Evolutionary conservation across 2,113 vertebrate genomes (phyloP).

Genomic region (Opisthocomus hoazin): DNA sequence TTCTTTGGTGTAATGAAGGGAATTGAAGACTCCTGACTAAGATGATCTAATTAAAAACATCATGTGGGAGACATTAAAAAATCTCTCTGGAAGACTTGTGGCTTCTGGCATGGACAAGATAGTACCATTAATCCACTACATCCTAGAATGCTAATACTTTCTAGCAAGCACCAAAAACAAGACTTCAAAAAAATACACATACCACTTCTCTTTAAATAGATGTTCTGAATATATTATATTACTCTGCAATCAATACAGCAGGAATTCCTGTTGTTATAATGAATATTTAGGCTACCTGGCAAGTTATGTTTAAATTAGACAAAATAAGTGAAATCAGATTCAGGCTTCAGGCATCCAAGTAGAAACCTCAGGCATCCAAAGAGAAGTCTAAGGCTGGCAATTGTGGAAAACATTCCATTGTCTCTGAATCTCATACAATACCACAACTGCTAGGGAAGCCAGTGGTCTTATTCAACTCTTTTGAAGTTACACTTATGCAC

Average conservation of each 20-base stretch:
- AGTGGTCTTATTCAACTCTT: neutral
- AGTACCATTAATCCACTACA: neutral
- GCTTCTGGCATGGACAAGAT: neutral
- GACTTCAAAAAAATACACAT: neutral
- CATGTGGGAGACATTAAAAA: neutral
- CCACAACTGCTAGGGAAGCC: neutral
- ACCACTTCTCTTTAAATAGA: neutral
- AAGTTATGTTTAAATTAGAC: neutral
- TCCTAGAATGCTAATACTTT: neutral
- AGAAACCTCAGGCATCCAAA: neutral
- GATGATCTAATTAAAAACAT: neutral
- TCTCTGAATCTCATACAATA: neutral
- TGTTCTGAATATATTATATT: neutral
- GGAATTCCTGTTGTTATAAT: neutral
- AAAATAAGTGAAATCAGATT: neutral
- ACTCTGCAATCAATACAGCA: neutral
- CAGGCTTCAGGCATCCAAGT: neutral
- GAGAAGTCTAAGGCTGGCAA: neutral
- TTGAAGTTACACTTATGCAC: neutral
- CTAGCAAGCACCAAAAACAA: neutral
- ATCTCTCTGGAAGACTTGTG: neutral
- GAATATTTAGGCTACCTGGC: accelerated
- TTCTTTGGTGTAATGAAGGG: neutral
- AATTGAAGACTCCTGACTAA: neutral
- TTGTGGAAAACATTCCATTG: neutral